Evolutionary conservation across 2,888 invertebrate genomes (phyloP).

Genomic region (Thyatira batis): DNA sequence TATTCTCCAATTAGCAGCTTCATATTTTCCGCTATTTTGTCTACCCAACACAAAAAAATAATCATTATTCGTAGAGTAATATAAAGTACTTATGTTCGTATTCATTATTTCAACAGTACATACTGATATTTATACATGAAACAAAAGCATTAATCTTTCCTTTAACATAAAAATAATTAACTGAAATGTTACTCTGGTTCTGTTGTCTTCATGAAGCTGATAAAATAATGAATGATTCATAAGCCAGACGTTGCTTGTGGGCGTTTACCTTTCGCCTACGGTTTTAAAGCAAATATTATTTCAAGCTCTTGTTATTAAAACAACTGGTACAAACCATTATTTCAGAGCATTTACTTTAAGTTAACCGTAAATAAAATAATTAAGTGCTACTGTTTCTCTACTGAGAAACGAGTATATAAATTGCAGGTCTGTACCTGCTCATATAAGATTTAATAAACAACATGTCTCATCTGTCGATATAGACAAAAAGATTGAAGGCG

Average conservation of each 20-base stretch:
- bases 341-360: background rate
- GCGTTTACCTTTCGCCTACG: background rate
- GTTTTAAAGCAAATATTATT: background rate
- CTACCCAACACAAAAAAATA: too few species aligned
- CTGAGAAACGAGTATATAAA: background rate
- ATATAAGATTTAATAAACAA: too few species aligned
- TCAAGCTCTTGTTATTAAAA: background rate
- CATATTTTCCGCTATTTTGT: too few species aligned
- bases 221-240: background rate
- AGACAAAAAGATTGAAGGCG: too few species aligned
- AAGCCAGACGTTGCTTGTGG: background rate
- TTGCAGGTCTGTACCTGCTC: background rate
- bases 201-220: background rate
- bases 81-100: background rate
- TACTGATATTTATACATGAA: background rate
- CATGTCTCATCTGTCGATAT: too few species aligned
- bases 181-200: background rate
- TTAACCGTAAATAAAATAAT: background rate
- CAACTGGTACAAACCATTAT: background rate
- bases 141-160: background rate
- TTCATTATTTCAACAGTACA: conserved; percentile 1
- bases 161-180: background rate
- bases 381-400: background rate
- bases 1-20: too few species aligned
- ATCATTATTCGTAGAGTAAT: too few species aligned